Percentiles rank a stretch among this genome's conserved stretches.
Evolutionary conservation across 2,888 invertebrate species (phyloP).

Genomic region (Tetragnatha montana): DNA sequence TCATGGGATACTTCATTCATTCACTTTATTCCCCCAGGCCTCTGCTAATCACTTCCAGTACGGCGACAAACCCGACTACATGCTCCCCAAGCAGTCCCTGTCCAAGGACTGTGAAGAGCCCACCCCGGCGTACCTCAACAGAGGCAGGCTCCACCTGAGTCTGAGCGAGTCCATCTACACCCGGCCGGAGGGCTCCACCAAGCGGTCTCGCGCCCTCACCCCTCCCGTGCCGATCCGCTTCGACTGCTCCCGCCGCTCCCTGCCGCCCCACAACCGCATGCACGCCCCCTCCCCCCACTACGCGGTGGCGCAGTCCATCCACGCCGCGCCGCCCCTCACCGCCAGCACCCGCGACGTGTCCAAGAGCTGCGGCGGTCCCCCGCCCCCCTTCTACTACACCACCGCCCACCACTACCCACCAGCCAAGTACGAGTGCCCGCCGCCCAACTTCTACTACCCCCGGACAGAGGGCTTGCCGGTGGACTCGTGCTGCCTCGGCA

Average conservation of each 20-base stretch:
- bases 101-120: constrained; percentile 71
- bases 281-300: constrained; percentile 63
- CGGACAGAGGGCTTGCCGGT: constrained; percentile 19
- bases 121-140: constrained; percentile 57
- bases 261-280: constrained; percentile 63
- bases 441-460: constrained; percentile 45
- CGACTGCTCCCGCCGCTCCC: constrained; percentile 67
- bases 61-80: constrained; percentile 52
- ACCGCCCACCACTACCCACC: constrained; percentile 41
- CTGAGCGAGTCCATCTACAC: constrained; percentile 71
- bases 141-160: constrained; percentile 55
- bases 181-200: constrained; percentile 63
- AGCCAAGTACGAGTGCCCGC: constrained; percentile 37
- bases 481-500: constrained; percentile 65
- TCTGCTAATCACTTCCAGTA: constrained; percentile 46
- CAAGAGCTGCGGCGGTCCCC: constrained; percentile 44
- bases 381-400: constrained; percentile 37
- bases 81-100: constrained; percentile 62
- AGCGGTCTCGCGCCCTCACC: constrained; percentile 54
- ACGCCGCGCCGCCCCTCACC: constrained; percentile 12
- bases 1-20: background rate
- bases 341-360: constrained; percentile 12
- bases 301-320: constrained; percentile 56
- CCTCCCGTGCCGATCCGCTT: constrained; percentile 64
- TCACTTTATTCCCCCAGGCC: constrained; percentile 6